phyloP scores from a whole-genome alignment of 2,888 invertebrate genomes.

The Metacarcinus magister region DNA sequence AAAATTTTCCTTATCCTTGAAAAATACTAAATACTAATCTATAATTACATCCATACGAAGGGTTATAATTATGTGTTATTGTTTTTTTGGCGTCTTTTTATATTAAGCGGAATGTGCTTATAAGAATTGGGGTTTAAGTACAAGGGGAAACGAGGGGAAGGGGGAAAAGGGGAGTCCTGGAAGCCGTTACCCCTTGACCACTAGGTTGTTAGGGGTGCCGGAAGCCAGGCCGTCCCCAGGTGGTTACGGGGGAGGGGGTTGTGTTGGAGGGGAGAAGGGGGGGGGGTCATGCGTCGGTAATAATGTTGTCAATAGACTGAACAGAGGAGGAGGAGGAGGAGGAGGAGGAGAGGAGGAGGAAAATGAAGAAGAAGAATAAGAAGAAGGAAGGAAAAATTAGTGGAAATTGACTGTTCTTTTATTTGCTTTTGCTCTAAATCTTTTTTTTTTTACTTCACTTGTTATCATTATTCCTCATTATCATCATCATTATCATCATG shows the following conservation, averaged over 20 bases:
- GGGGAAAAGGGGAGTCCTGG: not conserved
- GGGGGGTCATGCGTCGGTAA: not conserved
- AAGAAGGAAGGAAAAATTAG: not conserved
- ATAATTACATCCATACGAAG: not conserved
- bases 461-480: not conserved
- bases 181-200: constrained; percentile 41
- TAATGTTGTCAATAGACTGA: constrained; percentile 7
- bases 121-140: not conserved
- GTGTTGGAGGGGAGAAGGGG: not conserved
- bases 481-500: no score
- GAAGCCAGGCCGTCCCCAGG: not conserved
- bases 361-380: not conserved
- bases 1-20: not conserved
- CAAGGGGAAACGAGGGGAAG: not conserved
- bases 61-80: not conserved
- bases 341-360: not conserved
- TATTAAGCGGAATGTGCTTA: not conserved
- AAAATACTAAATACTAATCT: not conserved
- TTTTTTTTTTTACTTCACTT: not conserved
- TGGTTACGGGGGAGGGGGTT: not conserved
- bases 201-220: not conserved
- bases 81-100: not conserved
- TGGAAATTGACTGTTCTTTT: not conserved
- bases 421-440: not conserved
- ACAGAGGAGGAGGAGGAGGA: not conserved